Evolutionary conservation across 2,888 invertebrate genomes (phyloP), one percentile per base, ranked within the genome.

Genomic region (Ametastegia equiseti): DNA sequence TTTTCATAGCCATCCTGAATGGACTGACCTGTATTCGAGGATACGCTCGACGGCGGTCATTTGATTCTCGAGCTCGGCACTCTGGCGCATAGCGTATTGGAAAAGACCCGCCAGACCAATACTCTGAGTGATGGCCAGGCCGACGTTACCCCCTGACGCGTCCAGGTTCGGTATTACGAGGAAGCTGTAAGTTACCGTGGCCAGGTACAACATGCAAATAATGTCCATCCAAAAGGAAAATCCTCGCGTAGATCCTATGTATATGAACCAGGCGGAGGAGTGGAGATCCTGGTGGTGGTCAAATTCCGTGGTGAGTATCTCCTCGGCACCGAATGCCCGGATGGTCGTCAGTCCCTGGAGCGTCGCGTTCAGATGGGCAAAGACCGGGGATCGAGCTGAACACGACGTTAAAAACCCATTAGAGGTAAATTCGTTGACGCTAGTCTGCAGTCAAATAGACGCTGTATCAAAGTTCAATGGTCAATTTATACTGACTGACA

Each of bases 181-280:
- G 92, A 98, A 97, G 87, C 97, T 97, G 86, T 97, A 93, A 0
- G 98, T 97, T 0, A 98, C 98, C 67, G 97, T 91, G 0, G 95
- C 95, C 82, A 99, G 97, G 92, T 98, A 99, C 5, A 96, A 84
- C 0, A 97, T 95, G 89, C 98, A 98, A 78, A 98, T 94, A 85
- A 97, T 93, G 91, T 99, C 99, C 87, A 99, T 92, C 94, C 97
- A 97, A 88, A 98, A 97, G 0, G 98, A 98, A 89, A 99, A 98
- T 86, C 98, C 98, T 83, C 98, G 95, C 23, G 97, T 97, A 4
- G 97, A 96, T 0, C 97, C 95, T 80, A 99, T 95, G 91, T 98
- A 98, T 88, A 97, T 93, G 90, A 95, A 98, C 96, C 97, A 99
- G 5, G 98, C 96, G 0, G 98, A 96, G 80, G 98, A 97, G 89